Evolutionary conservation across 92 coral and sea anemone species (phyloP).

Genomic region (Meandrina meandrites): DNA sequence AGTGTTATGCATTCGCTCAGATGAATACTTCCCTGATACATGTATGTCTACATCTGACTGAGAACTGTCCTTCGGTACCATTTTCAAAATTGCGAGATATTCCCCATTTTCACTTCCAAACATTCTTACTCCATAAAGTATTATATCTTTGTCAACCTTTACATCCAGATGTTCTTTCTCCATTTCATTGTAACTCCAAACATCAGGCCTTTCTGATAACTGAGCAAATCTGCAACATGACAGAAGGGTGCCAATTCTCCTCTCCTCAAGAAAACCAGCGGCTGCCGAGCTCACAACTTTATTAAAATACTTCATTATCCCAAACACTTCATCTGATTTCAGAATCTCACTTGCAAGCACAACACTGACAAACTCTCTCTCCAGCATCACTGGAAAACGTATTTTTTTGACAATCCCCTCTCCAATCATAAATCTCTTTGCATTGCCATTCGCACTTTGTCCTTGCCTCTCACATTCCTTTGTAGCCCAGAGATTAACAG

Average conservation of each 20-base stretch:
- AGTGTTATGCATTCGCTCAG: no score
- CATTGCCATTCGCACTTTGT: not conserved
- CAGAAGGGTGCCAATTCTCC: not conserved
- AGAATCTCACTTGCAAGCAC: not conserved
- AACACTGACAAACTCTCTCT: not conserved
- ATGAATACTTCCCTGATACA: no score
- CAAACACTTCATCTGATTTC: not conserved
- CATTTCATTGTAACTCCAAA: no score
- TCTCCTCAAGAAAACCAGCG: not conserved
- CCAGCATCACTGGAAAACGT: not conserved
- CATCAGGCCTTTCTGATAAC: not conserved
- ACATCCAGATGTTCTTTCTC: no score
- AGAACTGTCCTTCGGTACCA: not conserved
- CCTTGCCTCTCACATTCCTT: not conserved
- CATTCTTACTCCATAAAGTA: not conserved
- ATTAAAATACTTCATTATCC: not conserved
- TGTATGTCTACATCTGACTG: no score
- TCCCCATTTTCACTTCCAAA: not conserved
- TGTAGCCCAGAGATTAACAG: slow-evolving; percentile 22
- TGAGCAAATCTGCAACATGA: not conserved
- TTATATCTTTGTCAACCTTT: not conserved
- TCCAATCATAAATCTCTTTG: slow-evolving; percentile 6
- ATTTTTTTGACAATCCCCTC: not conserved
- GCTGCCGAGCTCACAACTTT: not conserved
- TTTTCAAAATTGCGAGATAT: not conserved